Conservation (phyloP, 2,888 invertebrate species). For the Chymomyza amoena region DNA sequence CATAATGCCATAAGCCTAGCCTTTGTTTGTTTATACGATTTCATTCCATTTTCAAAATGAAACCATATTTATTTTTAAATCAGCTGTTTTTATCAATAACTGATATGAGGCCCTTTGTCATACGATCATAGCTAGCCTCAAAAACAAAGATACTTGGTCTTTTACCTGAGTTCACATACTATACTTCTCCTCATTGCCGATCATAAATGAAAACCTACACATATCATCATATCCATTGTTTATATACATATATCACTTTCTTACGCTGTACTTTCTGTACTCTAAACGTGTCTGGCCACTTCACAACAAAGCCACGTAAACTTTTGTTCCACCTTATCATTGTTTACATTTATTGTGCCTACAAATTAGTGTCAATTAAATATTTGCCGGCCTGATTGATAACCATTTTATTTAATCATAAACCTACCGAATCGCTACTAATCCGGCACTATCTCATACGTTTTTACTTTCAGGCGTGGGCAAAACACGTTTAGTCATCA, state of each 20-base stretch:
- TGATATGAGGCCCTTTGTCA: neutral
- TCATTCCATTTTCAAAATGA: too few relatives aligned
- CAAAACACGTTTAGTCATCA: conserved; percentile 90
- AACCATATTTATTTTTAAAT: too few relatives aligned
- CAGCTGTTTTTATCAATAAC: neutral
- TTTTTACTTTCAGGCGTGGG: conserved; percentile 86
- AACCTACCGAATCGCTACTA: neutral
- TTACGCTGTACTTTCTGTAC: neutral
- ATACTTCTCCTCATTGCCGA: too few relatives aligned
- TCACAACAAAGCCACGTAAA: neutral
- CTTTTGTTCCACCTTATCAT: conserved; percentile 27
- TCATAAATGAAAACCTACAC: too few relatives aligned
- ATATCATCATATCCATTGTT: neutral
- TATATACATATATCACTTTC: neutral
- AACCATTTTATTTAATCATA: neutral
- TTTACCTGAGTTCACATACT: too few relatives aligned
- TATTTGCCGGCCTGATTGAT: neutral
- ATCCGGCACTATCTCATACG: neutral
- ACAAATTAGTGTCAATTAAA: neutral
- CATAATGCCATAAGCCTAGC: too few relatives aligned
- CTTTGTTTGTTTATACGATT: too few relatives aligned
- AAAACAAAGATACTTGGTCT: neutral
- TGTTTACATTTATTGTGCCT: conserved; percentile 26
- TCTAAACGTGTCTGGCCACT: neutral
- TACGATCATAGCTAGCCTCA: neutral